Evolutionary conservation across 2,113 vertebrate genomes (phyloP).

Genomic region (Porphyrio hochstetteri): DNA sequence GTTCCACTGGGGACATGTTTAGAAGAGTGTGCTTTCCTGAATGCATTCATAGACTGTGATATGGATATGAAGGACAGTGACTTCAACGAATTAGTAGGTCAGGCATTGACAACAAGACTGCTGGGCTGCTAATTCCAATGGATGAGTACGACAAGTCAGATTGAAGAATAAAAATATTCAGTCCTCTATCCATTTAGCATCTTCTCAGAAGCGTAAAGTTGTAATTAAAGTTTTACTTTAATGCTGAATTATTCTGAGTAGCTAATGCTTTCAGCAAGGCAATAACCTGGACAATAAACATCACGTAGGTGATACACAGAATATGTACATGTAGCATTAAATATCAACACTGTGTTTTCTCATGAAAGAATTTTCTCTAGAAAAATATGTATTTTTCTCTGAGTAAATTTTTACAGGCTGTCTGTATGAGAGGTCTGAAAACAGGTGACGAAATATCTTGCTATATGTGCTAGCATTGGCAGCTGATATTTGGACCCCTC

Average conservation of each 20-base stretch:
- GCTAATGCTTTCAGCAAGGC: background rate
- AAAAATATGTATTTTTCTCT: background rate
- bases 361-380: background rate
- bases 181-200: background rate
- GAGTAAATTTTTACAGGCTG: background rate
- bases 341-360: background rate
- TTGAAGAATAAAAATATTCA: background rate
- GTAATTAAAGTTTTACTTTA: background rate
- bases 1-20: background rate
- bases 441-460: background rate
- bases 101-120: background rate
- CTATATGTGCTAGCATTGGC: rapidly evolving
- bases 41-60: background rate
- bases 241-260: background rate
- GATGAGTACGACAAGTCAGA: background rate
- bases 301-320: background rate
- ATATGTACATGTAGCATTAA: background rate
- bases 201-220: background rate
- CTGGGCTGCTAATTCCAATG: background rate
- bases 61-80: background rate
- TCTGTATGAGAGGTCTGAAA: background rate
- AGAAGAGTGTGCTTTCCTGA: background rate
- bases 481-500: background rate
- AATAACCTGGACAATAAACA: background rate
- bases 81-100: background rate